phyloP scores from a whole-genome alignment of 2,888 invertebrate species.

The Frankliniella intonsa region DNA sequence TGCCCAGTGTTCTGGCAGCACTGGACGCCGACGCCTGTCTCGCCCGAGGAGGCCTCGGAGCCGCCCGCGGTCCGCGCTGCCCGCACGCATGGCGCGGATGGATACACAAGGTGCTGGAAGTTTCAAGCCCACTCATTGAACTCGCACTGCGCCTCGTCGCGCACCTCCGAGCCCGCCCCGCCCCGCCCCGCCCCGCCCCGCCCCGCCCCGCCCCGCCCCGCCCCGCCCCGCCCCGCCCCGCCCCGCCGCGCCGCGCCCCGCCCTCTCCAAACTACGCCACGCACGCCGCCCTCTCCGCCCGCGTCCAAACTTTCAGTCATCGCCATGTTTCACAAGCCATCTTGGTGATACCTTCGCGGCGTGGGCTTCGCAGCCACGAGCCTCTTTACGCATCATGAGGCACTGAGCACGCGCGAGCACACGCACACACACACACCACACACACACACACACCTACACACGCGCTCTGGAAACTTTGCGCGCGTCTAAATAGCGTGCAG shows the following conservation, averaged over 20 bases:
- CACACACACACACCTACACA: neutral
- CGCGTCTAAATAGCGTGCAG: neutral
- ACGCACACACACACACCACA: neutral
- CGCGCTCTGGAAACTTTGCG: neutral
- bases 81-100: too few species aligned
- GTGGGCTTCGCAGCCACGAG: neutral
- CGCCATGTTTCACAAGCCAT: slow-evolving; percentile 4
- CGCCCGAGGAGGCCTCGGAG: too few species aligned
- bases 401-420: neutral
- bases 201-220: too few species aligned
- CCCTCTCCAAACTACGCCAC: neutral
- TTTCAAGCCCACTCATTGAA: too few species aligned
- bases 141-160: too few species aligned
- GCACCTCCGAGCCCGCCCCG: too few species aligned
- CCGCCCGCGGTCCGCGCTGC: too few species aligned
- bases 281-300: neutral
- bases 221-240: neutral
- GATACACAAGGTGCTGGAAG: too few species aligned
- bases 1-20: too few species aligned
- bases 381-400: slow-evolving; percentile 16
- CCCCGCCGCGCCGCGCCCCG: neutral
- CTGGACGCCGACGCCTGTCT: too few species aligned
- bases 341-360: neutral
- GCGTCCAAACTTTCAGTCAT: neutral
- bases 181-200: too few species aligned